A percentile compares a stretch with the other conserved stretches of the same genome.
Conservation (phyloP, 1,140 invertebrate genomes). For the Hyles euphorbiae region DNA sequence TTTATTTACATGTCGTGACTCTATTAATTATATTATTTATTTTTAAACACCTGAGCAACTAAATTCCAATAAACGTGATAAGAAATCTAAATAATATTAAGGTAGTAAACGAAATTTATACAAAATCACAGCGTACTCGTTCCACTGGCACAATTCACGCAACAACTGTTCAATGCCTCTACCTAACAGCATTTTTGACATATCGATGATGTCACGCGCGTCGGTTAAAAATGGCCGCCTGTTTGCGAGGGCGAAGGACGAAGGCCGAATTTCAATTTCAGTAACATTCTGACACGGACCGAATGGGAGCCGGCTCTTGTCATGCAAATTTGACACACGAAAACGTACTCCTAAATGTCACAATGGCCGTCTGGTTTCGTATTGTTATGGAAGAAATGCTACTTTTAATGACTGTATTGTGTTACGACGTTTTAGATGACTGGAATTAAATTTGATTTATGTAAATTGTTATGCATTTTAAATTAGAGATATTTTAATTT, state of each 20-base stretch:
- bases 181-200: slow-evolving; percentile 21
- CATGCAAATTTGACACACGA: slow-evolving; percentile 22
- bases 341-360: slow-evolving; percentile 1
- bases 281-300: slow-evolving; percentile 12
- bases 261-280: slow-evolving; percentile 28
- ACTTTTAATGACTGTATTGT: neutral
- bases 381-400: neutral
- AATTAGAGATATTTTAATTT: too few relatives aligned
- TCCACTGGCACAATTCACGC: too few relatives aligned
- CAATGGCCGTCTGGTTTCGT: neutral
- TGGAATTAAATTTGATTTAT: too few relatives aligned
- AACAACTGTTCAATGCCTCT: neutral
- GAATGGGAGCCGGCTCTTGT: slow-evolving; percentile 20
- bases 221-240: slow-evolving; percentile 18
- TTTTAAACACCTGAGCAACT: too few relatives aligned
- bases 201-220: slow-evolving; percentile 22
- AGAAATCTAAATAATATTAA: too few relatives aligned
- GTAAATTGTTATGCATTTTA: too few relatives aligned
- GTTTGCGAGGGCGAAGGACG: slow-evolving; percentile 27
- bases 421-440: neutral
- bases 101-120: too few relatives aligned
- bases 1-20: too few relatives aligned
- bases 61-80: too few relatives aligned
- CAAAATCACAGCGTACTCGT: too few relatives aligned
- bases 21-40: too few relatives aligned